Percentiles rank a stretch among this genome's conserved stretches.
Evolutionary conservation across 2,888 invertebrate species (phyloP).

Genomic region (Epistrophe grossulariae): DNA sequence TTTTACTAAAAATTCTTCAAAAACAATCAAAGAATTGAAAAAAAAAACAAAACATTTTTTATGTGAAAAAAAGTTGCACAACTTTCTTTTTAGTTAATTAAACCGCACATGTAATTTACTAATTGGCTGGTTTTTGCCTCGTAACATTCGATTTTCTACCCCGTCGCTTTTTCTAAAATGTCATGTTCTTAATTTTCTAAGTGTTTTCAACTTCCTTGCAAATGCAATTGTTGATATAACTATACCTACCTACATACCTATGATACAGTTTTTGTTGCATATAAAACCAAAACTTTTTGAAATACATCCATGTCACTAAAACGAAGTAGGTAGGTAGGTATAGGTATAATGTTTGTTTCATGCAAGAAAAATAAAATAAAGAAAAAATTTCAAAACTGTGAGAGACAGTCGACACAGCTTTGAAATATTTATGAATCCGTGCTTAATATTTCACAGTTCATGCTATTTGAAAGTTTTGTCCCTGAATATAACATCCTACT

Average conservation of each 20-base stretch:
- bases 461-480: conserved; percentile 29
- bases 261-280: background rate
- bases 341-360: conserved; percentile 15
- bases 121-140: background rate
- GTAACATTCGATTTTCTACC: background rate
- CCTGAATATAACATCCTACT: conserved; percentile 17
- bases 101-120: background rate
- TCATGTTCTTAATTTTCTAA: background rate
- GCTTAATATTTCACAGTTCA: conserved; percentile 36
- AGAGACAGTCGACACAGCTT: conserved; percentile 25
- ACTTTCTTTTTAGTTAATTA: background rate
- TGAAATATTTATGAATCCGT: conserved; percentile 36
- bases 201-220: background rate
- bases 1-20: no score
- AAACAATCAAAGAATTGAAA: background rate
- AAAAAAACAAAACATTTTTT: background rate
- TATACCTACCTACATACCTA: background rate
- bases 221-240: conserved; percentile 1
- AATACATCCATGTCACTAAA: background rate
- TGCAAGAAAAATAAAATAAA: background rate
- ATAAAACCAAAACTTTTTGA: conserved; percentile 11
- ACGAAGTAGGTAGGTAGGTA: background rate
- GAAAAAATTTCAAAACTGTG: background rate
- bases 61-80: background rate
- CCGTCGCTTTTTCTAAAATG: background rate